Conservation (phyloP, 2,888 invertebrate species). For the Netelia melanura region DNA sequence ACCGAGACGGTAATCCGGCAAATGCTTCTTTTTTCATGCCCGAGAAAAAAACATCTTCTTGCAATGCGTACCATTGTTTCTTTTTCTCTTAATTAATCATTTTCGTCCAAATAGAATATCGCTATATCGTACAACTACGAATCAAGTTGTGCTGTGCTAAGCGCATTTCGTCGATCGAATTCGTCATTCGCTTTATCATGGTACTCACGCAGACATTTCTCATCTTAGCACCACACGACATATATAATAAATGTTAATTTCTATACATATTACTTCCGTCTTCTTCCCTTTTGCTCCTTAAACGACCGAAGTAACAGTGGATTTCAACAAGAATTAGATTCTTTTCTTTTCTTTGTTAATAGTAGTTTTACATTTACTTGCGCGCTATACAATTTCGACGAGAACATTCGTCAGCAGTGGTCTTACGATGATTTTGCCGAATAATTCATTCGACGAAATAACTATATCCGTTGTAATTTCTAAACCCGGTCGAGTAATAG, state of each 20-base stretch:
- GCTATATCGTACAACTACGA: conserved; percentile 79
- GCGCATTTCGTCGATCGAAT: conserved; percentile 61
- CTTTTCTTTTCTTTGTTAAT: conserved; percentile 9
- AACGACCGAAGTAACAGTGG: conserved; percentile 57
- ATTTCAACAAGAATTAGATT: conserved; percentile 59
- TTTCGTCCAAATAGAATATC: conserved; percentile 70
- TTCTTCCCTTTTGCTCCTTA: conserved; percentile 24
- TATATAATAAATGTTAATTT: conserved; percentile 65
- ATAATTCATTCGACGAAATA: not conserved
- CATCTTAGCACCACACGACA: conserved; percentile 66
- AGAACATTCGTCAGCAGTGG: not conserved
- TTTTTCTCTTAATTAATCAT: conserved; percentile 65
- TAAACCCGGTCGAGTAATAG: conserved; percentile 17
- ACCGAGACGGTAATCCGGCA: conserved; percentile 39
- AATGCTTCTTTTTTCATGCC: conserved; percentile 4
- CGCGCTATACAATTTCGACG: conserved; percentile 28
- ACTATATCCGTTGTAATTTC: not conserved
- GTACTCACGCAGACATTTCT: conserved; percentile 45
- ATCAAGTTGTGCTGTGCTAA: conserved; percentile 81
- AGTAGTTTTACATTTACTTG: conserved; percentile 54
- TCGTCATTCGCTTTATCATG: conserved; percentile 54
- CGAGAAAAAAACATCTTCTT: conserved; percentile 43
- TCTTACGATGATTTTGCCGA: not conserved
- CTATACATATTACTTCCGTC: conserved; percentile 53
- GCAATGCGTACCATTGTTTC: conserved; percentile 72